Percentiles rank a stretch among this genome's conserved stretches.
Conservation (phyloP, 2,113 vertebrate species). For the Epinephelus cyanopodus region DNA sequence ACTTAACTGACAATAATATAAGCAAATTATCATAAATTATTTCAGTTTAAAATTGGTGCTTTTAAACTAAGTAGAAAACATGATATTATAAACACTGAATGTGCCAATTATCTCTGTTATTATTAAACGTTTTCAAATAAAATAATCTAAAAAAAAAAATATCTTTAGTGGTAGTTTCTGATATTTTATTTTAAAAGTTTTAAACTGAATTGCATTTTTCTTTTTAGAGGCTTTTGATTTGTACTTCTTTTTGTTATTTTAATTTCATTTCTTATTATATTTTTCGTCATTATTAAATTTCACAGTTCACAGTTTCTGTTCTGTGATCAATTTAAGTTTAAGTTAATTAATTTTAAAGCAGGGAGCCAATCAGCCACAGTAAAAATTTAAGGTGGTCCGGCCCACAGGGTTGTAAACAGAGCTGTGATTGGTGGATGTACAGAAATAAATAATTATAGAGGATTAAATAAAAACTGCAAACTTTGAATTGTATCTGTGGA, state of each 20-base stretch:
- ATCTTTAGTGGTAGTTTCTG: background rate
- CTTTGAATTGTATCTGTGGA: background rate
- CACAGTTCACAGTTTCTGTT: background rate
- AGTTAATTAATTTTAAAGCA: background rate
- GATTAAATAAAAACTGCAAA: conserved; percentile 32
- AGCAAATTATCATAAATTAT: no score
- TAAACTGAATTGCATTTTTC: background rate
- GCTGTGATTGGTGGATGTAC: background rate
- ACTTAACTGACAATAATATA: background rate
- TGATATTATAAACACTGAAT: background rate
- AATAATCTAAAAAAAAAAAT: background rate
- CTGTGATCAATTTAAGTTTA: background rate
- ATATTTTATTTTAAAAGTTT: background rate
- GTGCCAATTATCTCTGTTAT: background rate
- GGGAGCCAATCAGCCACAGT: background rate
- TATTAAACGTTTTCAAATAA: background rate
- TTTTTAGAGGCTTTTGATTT: no score
- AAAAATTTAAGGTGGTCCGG: no score
- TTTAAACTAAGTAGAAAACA: background rate
- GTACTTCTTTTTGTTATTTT: background rate
- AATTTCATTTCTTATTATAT: background rate
- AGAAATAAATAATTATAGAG: conserved; percentile 17
- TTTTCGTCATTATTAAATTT: background rate
- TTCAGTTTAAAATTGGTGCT: background rate
- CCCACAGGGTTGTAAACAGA: background rate